Base-by-base conservation (phyloP, 2,888 invertebrate genomes). In the Hipparchia semele region DNA sequence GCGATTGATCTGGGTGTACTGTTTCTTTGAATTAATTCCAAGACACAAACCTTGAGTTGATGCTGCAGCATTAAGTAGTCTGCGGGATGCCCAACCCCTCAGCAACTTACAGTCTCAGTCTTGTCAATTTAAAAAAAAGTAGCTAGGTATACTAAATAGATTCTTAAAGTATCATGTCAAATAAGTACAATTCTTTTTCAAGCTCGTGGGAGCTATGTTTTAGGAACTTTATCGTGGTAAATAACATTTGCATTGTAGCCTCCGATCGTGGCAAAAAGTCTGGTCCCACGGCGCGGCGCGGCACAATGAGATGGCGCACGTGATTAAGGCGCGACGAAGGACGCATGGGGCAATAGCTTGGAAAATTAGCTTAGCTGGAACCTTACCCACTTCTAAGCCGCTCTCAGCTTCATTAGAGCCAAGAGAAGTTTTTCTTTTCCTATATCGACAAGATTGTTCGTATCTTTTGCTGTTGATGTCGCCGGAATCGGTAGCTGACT, bases 271-370 rank as follows among this genome's bases (percentile, higher is more conserved):
- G 59, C 59, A 61, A 64, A 65, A 73, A 61, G 39, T 58, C 23
- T 46, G 70, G 51, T 76, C 75, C 61, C 75, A 76, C 75, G 74
- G 65, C 45, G 46, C 67, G 39, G 61, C 70, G 70, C 73, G 73
- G 54, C 12, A 68, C 70, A 60, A 69, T 70, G 54, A 64, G 68
- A 72, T 68, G 64, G 58, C 39, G 45, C 54, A 33, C 13, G 56
- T 71, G 68, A 75, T 76, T 70, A 72, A 12, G 33, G 49, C 39
- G 60, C 56, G 53, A 62, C 56, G 58, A 62, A 72, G 72, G 68
- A 70, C 70, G 56, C 54, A 33, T 72, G 72, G 70, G 72, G 62
- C 66, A 72, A 74, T 61, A 53, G 53, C 51, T 45, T 49, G 58
- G 46, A 68, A 49, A 73, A 73, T 69, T 69, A 12, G 45, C 56